Evolutionary conservation across 2,888 invertebrate species (phyloP), one percentile per base, ranked within the genome.

Genomic region (Chrysolina americana): DNA sequence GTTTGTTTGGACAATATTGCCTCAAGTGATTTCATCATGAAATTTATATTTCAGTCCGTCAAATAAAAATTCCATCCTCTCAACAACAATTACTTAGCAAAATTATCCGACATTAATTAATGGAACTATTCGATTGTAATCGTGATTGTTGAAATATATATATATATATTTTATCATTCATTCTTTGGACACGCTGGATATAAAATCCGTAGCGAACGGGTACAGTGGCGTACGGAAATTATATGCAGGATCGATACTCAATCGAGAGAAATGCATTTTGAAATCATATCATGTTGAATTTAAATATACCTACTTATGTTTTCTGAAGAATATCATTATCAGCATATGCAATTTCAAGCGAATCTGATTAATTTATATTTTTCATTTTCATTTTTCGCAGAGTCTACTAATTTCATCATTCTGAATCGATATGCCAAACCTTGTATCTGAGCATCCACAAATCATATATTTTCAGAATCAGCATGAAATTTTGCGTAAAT

Each of bases 101-200:
- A 41, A 59, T 36, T 65, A 47, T 36, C 59, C 23, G 65, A 19
- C 48, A 59, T 59, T 71, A 71, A 71, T 71, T 71, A 71, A 71
- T 65, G 59, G 65, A 71, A 65, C 59, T 71, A 71, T 71, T 71
- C 71, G 65, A 71, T 71, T 71, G 71, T 71, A 65, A 71, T 71
- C 71, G 47, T 65, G 71, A 71, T 71, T 71, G 71, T 71, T 71
- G 47, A 44, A 65, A 65, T 59, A 36, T 36, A 65, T n/a, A 65
- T 59, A 36, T 36, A 65, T n/a, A 71, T 71, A 71, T 71, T 71
- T 59, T 65, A 71, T 65, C 41, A 71, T 71, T 71, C 71, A 71
- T 71, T 71, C 71, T 65, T 71, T 71, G 65, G 71, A 65, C 71
- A 59, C 65, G 59, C 65, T 65, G 59, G 65, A 59, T 65, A 71